These are phyloP conservation scores for Xerus rutilus DNA, from an alignment of 2,797 vertebrate genomes.

Conservation along the genomic window DNA sequence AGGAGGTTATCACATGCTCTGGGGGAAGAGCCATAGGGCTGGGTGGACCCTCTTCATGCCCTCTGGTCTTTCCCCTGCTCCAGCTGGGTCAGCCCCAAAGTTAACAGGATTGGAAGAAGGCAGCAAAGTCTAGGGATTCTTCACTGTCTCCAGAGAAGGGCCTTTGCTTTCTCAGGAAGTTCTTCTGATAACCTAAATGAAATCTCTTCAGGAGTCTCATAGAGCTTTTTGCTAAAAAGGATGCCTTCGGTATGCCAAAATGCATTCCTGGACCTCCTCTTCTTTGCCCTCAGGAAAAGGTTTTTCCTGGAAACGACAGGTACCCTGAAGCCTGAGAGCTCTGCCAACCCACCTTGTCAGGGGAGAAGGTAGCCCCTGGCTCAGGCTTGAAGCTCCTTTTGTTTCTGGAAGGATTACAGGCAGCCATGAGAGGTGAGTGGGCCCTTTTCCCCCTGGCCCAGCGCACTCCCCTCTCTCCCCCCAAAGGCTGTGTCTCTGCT, in stretches of 20 bases:
- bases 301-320: not conserved
- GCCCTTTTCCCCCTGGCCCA: not conserved
- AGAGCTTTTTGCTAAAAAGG: not conserved
- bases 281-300: not conserved
- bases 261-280: not conserved
- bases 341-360: not conserved
- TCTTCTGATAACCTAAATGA: not conserved
- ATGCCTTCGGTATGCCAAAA: not conserved
- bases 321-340: not conserved
- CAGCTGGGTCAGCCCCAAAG: not conserved
- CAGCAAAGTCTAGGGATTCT: not conserved
- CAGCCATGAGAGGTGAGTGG: not conserved
- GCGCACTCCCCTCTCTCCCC: not conserved
- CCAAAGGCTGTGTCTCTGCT: not conserved
- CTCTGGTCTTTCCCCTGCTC: not conserved
- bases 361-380: not conserved
- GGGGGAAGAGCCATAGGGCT: not conserved
- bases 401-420: slow-evolving; percentile 35
- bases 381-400: not conserved
- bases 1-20: not conserved
- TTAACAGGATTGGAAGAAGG: not conserved
- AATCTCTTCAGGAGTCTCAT: not conserved
- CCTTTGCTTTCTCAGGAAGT: not conserved
- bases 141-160: not conserved
- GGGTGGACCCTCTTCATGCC: not conserved